Conservation (phyloP, 1,140 invertebrate genomes). For the Nasonia giraulti region DNA sequence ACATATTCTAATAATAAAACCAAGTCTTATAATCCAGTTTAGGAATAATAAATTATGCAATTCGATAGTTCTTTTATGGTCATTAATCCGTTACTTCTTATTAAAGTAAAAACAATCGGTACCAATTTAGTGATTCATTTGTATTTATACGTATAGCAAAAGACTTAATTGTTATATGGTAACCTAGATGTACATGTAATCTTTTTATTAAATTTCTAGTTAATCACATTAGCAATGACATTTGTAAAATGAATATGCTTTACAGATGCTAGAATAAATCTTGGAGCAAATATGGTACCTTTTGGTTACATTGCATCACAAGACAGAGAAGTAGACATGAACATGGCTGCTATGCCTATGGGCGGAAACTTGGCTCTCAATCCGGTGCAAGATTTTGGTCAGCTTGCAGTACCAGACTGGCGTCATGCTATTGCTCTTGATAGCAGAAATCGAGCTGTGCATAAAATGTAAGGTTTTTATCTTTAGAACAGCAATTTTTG, state of each 20-base stretch:
- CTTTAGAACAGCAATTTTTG: not conserved
- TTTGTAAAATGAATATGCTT: not conserved
- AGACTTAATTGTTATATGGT: not conserved
- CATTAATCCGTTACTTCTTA: not conserved
- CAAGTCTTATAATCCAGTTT: not conserved
- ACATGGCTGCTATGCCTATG: slow-evolving; percentile 46
- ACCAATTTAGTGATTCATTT: not conserved
- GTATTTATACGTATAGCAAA: slow-evolving; percentile 25
- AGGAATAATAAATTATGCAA: not conserved
- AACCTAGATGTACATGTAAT: slow-evolving; percentile 1
- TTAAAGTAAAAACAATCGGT: not conserved
- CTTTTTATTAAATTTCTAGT: not conserved
- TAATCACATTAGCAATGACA: not conserved
- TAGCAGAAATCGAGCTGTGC: slow-evolving; percentile 40
- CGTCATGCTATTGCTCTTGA: slow-evolving; percentile 29
- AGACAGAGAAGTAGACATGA: slow-evolving; percentile 44
- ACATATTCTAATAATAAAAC: not conserved
- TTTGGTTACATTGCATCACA: slow-evolving; percentile 41
- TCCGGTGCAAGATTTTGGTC: slow-evolving; percentile 45
- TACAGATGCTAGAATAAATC: slow-evolving; percentile 45
- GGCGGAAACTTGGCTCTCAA: slow-evolving; percentile 41
- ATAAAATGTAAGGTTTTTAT: slow-evolving; percentile 43
- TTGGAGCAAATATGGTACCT: slow-evolving; percentile 48
- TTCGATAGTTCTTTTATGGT: not conserved
- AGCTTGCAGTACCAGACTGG: slow-evolving; percentile 41